Evolutionary conservation across 1,140 invertebrate genomes (phyloP), one percentile per base, ranked within the genome.

Genomic region (Leptinotarsa texana): DNA sequence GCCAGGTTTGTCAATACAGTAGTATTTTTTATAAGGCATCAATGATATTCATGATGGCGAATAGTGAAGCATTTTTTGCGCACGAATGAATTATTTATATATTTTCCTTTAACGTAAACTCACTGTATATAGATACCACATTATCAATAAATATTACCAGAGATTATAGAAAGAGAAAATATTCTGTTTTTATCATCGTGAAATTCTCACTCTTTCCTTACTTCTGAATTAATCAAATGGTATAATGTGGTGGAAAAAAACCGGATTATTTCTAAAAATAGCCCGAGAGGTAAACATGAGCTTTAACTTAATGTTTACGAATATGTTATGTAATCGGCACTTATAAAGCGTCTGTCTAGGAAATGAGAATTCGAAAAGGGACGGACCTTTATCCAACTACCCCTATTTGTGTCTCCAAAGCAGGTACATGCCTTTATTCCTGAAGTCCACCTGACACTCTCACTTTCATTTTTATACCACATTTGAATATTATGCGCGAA

Each of bases 361-460:
- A 57, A 57, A 57, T 57, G 51, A 57, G 51, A 57, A 57, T 57
- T 57, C 6, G 51, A 17, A 57, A 57, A 57, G 51, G 51, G 51
- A n/a, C 51, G 51, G 51, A 57, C 51, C n/a, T 42, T 42, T 42
- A 42, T 17, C 51, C 4, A 57, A n/a, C 51, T 57, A 17, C 51
- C 51, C 51, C 51, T 57, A 57, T 57, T 57, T 57, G 17, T 57
- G 17, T 57, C 51, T 57, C 51, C 51, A 13, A 57, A 15, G 51
- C 51, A 57, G 51, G 51, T 57, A 57, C 51, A 57, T 57, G 51
- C 51, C 17, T 57, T 57, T 15, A 57, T 57, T 57, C 13, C 17
- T 57, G 51, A 57, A 57, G 51, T 57, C 51, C 51, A 57, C 51
- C 51, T 57, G 51, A 57, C 51, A 57, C 51, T n/a, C n/a, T 57